Evolutionary conservation across 2,888 invertebrate genomes (phyloP).

Genomic region (Heliconius ethilla): DNA sequence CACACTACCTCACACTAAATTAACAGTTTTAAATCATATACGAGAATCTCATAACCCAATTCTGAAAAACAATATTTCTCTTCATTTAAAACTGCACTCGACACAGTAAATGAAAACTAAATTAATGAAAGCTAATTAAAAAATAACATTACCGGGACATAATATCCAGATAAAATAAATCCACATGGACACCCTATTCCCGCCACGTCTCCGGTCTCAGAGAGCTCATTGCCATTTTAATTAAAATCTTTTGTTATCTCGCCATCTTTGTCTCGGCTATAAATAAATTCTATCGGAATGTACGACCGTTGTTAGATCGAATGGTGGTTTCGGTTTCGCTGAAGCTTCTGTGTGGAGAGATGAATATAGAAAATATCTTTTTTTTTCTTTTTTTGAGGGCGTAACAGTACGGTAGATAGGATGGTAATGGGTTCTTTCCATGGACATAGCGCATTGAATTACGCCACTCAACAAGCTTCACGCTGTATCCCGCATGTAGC

Average conservation of each 20-base stretch:
- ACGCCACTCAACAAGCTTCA: background rate
- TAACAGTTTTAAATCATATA: background rate
- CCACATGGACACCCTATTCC: constrained; percentile 25
- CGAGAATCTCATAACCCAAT: background rate
- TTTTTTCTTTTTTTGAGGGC: background rate
- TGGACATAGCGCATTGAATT: no score
- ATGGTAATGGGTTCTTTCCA: no score
- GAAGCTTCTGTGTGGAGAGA: background rate
- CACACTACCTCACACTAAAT: background rate
- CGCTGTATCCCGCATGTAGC: background rate
- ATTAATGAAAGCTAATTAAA: constrained; percentile 14
- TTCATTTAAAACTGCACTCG: constrained; percentile 1
- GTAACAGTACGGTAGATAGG: background rate
- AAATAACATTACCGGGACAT: background rate
- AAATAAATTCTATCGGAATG: constrained; percentile 34
- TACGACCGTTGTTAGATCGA: constrained; percentile 11
- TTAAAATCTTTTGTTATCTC: constrained; percentile 51
- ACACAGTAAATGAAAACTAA: background rate
- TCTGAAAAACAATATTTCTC: background rate
- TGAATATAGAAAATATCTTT: background rate
- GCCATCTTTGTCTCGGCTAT: constrained; percentile 42
- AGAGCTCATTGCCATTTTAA: constrained; percentile 47
- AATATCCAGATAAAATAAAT: constrained; percentile 20
- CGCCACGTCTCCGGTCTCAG: constrained; percentile 28
- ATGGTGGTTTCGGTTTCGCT: background rate